Conservation (phyloP, 2,113 vertebrate genomes). For the Ammodytes marinus region DNA sequence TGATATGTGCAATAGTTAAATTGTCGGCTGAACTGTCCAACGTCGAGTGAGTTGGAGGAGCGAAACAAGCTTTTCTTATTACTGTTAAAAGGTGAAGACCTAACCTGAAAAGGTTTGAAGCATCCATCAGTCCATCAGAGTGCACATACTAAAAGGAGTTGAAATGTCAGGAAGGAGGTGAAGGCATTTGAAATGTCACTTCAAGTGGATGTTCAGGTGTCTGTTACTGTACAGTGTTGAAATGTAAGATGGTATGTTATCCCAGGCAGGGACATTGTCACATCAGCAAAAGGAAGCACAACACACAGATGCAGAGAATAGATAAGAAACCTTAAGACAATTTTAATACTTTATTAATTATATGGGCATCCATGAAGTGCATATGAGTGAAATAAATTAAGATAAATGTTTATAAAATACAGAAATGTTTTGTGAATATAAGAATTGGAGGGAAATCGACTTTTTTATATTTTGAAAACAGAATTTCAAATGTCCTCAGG, state of each 20-base stretch:
- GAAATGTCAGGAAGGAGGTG: conserved; percentile 7
- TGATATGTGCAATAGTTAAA: neutral
- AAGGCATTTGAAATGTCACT: neutral
- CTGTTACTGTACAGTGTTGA: neutral
- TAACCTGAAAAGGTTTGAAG: conserved; percentile 19
- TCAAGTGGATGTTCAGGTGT: neutral
- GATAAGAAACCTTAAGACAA: neutral
- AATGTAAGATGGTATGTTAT: conserved; percentile 8
- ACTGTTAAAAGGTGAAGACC: conserved; percentile 5
- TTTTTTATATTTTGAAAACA: conserved; percentile 15
- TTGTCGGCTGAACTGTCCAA: neutral
- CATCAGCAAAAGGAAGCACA: neutral
- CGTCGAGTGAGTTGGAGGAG: neutral
- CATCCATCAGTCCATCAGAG: conserved; percentile 44
- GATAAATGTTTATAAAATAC: neutral
- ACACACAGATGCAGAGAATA: neutral
- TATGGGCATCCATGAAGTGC: neutral
- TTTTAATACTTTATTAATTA: neutral
- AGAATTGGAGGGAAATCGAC: neutral
- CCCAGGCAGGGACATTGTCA: neutral
- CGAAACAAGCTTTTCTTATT: conserved; percentile 5
- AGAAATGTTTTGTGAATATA: neutral
- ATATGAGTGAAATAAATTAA: neutral
- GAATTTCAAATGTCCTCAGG: conserved; percentile 45
- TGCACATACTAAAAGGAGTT: neutral